Evolutionary conservation across 2,113 vertebrate genomes (phyloP).

Genomic region (Anoplopoma fimbria): DNA sequence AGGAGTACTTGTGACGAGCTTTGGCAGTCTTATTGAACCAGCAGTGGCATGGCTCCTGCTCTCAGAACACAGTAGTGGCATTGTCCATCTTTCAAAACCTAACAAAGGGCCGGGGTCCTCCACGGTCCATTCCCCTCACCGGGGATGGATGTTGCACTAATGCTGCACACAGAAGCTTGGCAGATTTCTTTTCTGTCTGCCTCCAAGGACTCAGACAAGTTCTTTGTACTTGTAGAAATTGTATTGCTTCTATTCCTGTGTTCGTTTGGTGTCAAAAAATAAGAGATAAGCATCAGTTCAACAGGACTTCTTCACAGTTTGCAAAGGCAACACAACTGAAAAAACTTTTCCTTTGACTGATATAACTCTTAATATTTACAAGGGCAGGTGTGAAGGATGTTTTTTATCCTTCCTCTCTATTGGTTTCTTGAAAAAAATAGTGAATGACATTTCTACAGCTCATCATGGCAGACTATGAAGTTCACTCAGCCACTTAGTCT

Average conservation of each 20-base stretch:
- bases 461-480: slow-evolving; percentile 10
- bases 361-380: background rate
- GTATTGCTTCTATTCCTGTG: slow-evolving; percentile 28
- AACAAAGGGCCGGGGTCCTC: slow-evolving; percentile 59
- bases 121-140: slow-evolving; percentile 22
- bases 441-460: slow-evolving; percentile 16
- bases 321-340: background rate
- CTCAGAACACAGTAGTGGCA: slow-evolving; percentile 59
- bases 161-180: slow-evolving; percentile 57
- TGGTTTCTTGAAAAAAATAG: background rate
- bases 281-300: slow-evolving; percentile 28
- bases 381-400: slow-evolving; percentile 7
- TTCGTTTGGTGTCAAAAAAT: background rate
- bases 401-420: background rate
- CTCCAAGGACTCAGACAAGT: slow-evolving; percentile 49
- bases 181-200: slow-evolving; percentile 53
- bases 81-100: slow-evolving; percentile 63
- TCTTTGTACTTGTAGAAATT: slow-evolving; percentile 55
- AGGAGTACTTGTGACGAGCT: slow-evolving; percentile 54
- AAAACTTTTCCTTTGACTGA: slow-evolving; percentile 21
- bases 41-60: slow-evolving; percentile 57
- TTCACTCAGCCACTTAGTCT: slow-evolving; percentile 10
- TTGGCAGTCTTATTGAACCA: slow-evolving; percentile 40
- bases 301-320: slow-evolving; percentile 7
- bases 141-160: slow-evolving; percentile 63